These are phyloP conservation scores for Ceyx margarethae DNA, from an alignment of 2,113 vertebrate species.

Conservation along the genomic window DNA sequence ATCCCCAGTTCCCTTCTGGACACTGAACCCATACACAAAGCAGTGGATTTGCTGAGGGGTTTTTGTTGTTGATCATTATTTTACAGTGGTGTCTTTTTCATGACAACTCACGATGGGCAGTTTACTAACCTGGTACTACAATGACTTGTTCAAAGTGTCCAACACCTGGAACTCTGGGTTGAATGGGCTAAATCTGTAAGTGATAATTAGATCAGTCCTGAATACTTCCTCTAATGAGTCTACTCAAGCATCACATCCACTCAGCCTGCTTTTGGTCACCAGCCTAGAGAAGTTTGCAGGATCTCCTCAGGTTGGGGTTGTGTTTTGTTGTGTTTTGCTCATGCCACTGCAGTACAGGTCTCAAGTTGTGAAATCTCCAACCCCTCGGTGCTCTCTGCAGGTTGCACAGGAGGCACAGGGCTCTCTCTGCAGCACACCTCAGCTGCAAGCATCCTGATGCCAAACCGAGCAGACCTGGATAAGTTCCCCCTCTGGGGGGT, in stretches of 20 bases:
- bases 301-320: neutral
- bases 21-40: neutral
- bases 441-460: constrained; percentile 1
- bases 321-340: neutral
- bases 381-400: neutral
- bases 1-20: constrained; percentile 8
- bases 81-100: neutral
- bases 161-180: neutral
- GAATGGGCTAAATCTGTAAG: constrained; percentile 1
- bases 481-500: neutral
- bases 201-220: constrained; percentile 62
- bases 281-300: neutral
- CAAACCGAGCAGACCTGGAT: neutral
- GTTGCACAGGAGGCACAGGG: neutral
- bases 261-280: constrained; percentile 13
- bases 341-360: neutral
- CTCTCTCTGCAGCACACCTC: neutral
- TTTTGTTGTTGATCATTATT: neutral
- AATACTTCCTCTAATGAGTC: constrained; percentile 58
- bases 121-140: neutral
- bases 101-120: neutral
- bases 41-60: neutral
- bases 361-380: neutral
- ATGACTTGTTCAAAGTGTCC: neutral
- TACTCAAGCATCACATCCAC: neutral